Percentiles rank a stretch among this genome's conserved stretches.
Conservation (phyloP, 2,797 vertebrate genomes). For the Manis pentadactyla region DNA sequence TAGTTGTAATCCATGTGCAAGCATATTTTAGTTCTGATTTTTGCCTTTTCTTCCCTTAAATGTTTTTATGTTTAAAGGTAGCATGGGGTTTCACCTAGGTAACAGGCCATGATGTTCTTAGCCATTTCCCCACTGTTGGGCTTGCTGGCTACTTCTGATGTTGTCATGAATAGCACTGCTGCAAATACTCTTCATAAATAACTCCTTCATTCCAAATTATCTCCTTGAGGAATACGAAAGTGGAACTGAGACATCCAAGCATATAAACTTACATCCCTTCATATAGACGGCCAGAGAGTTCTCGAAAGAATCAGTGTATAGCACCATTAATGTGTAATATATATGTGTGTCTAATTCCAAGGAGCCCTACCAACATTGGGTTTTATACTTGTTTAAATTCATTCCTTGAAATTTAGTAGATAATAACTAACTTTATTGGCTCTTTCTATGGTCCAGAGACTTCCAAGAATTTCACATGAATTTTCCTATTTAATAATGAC, state of each 20-base stretch:
- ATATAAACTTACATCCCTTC: slow-evolving; percentile 14
- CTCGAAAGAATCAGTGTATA: not conserved
- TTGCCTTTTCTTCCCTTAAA: not conserved
- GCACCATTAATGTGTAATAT: not conserved
- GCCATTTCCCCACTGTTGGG: not conserved
- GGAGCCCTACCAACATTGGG: not conserved
- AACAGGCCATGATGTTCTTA: not conserved
- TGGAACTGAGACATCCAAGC: not conserved
- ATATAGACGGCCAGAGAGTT: not conserved
- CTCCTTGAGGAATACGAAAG: slow-evolving; percentile 1
- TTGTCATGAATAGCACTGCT: not conserved
- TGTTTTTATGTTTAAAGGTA: no score
- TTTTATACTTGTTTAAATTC: slow-evolving; percentile 47
- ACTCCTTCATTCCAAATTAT: not conserved
- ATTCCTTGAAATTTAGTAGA: slow-evolving; percentile 44
- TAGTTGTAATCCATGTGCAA: slow-evolving; percentile 22
- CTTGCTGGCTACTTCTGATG: not conserved
- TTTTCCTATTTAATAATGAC: slow-evolving; percentile 6
- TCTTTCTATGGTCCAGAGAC: not conserved
- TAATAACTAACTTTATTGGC: not conserved
- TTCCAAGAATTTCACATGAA: not conserved
- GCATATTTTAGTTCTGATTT: slow-evolving; percentile 65
- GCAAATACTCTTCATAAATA: not conserved
- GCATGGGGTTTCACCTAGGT: not conserved
- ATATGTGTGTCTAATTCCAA: not conserved